These are phyloP conservation scores for Diploptera punctata DNA, from an alignment of 2,888 invertebrate species.

Conservation along the genomic window DNA sequence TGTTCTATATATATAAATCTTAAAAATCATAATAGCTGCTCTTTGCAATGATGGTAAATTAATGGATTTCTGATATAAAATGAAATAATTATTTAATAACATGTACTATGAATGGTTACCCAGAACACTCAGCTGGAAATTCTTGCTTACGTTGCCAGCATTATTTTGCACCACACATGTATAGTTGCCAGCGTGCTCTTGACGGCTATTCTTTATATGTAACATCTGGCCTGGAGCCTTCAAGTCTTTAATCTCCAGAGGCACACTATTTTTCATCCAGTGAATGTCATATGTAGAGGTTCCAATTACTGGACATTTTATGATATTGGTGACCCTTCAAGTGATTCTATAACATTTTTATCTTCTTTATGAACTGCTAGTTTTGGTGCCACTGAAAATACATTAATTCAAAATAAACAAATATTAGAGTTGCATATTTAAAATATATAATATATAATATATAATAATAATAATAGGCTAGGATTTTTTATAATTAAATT, in stretches of 20 bases:
- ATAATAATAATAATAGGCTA: background rate
- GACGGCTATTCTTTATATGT: slow-evolving; percentile 50
- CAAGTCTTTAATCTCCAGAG: slow-evolving; percentile 46
- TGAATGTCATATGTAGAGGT: slow-evolving; percentile 63
- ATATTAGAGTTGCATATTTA: no score
- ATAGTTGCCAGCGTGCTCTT: slow-evolving; percentile 61
- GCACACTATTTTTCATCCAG: slow-evolving; percentile 64
- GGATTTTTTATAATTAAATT: background rate
- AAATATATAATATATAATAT: background rate
- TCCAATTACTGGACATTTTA: slow-evolving; percentile 64
- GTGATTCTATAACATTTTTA: slow-evolving; percentile 48
- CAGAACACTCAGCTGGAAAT: slow-evolving; percentile 58
- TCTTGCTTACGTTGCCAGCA: slow-evolving; percentile 58
- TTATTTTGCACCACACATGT: slow-evolving; percentile 65
- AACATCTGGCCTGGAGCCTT: slow-evolving; percentile 55
- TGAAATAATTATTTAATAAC: no score
- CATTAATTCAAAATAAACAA: slow-evolving; percentile 7
- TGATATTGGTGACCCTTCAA: slow-evolving; percentile 58
- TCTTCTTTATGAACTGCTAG: slow-evolving; percentile 50
- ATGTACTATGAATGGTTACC: slow-evolving; percentile 50
- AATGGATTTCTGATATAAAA: no score
- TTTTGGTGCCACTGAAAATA: slow-evolving; percentile 57
- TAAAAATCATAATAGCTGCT: no score
- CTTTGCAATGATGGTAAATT: no score
- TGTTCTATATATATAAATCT: no score